phyloP scores from a whole-genome alignment of 2,888 invertebrate genomes.

The Eupithecia vulgata region DNA sequence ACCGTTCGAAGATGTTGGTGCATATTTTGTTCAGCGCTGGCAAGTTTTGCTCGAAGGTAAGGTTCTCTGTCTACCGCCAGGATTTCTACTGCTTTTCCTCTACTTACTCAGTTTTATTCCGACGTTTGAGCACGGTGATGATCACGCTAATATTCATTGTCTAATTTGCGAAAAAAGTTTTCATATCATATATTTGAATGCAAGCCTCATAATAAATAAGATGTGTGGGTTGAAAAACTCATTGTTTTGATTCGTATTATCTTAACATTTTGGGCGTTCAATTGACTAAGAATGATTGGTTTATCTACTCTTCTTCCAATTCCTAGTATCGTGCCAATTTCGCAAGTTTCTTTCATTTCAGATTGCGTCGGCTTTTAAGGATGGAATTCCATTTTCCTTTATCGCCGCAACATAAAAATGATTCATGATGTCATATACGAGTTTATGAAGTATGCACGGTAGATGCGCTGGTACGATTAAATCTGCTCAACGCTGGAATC shows the following conservation, averaged over 20 bases:
- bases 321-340: background rate
- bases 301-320: background rate
- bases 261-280: background rate
- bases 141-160: background rate
- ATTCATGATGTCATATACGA: background rate
- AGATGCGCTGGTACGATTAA: background rate
- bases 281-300: background rate
- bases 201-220: too few relatives aligned
- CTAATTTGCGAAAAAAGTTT: background rate
- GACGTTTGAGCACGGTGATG: background rate
- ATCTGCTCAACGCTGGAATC: background rate
- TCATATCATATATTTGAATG: background rate
- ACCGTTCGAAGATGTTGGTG: background rate
- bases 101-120: background rate
- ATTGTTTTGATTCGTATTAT: background rate
- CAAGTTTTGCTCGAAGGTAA: background rate
- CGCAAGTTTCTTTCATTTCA: too few relatives aligned
- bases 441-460: background rate
- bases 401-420: background rate
- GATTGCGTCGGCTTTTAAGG: background rate
- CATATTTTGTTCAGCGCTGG: background rate
- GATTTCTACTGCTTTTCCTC: background rate
- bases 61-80: background rate
- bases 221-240: too few relatives aligned
- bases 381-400: background rate